These are phyloP conservation scores for Acanthurus tractus DNA, from an alignment of 2,797 vertebrate genomes.

Conservation along the genomic window DNA sequence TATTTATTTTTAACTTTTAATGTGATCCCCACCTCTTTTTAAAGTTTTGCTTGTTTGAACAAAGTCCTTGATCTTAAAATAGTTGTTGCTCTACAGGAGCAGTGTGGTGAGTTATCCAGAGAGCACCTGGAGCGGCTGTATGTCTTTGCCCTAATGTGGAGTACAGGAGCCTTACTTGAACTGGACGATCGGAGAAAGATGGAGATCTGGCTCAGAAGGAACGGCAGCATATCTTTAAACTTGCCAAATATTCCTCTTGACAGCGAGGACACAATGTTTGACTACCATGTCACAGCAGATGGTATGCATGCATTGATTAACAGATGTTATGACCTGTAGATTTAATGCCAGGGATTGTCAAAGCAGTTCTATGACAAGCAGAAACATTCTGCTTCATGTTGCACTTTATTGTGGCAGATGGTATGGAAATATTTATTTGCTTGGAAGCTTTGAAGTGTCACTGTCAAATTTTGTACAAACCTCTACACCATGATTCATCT, in stretches of 20 bases:
- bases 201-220: slow-evolving; percentile 91
- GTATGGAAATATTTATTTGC: background rate
- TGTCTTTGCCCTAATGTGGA: slow-evolving; percentile 96
- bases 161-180: slow-evolving; percentile 92
- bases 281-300: slow-evolving; percentile 90
- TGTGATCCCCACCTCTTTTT: background rate
- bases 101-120: slow-evolving; percentile 85
- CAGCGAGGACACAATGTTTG: slow-evolving; percentile 90
- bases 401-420: background rate
- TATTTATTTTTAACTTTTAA: background rate
- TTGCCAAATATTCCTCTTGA: slow-evolving; percentile 85
- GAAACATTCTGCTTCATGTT: background rate
- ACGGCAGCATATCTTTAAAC: slow-evolving; percentile 81
- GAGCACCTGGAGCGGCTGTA: slow-evolving; percentile 92
- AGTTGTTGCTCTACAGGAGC: slow-evolving; percentile 85
- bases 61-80: slow-evolving; percentile 7
- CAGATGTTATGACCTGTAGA: slow-evolving; percentile 27
- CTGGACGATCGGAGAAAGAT: slow-evolving; percentile 89
- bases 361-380: slow-evolving; percentile 3
- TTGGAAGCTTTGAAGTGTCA: background rate
- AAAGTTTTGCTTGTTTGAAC: background rate
- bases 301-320: slow-evolving; percentile 81
- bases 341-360: slow-evolving; percentile 3
- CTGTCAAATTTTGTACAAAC: slow-evolving; percentile 30
- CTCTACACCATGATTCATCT: background rate